phyloP scores from a whole-genome alignment of 2,888 invertebrate genomes.

The Vesta saturnalis region DNA sequence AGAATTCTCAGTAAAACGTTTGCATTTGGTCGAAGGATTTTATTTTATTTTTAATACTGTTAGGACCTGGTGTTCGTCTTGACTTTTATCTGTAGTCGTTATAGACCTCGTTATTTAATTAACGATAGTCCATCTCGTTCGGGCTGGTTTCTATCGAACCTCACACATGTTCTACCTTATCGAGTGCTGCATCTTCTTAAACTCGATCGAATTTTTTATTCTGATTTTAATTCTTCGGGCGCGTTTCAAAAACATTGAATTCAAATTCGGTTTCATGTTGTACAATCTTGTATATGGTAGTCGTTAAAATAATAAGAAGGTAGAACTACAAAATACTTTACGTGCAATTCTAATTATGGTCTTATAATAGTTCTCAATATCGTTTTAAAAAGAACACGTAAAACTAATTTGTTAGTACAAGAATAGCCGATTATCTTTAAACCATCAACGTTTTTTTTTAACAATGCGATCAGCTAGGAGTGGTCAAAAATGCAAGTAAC shows the following conservation, averaged over 20 bases:
- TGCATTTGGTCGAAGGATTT: constrained; percentile 21
- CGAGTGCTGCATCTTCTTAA: constrained; percentile 58
- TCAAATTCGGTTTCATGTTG: constrained; percentile 23
- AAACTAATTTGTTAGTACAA: constrained; percentile 26
- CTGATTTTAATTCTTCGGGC: constrained; percentile 31
- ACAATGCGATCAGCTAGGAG: constrained; percentile 43
- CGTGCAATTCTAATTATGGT: constrained; percentile 9
- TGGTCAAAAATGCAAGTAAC: constrained; percentile 60
- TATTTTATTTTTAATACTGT: constrained; percentile 35
- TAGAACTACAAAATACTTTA: neutral
- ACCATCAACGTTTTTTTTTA: constrained; percentile 30
- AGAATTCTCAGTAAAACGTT: constrained; percentile 29
- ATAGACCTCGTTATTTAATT: constrained; percentile 62
- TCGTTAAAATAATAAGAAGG: neutral
- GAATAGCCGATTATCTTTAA: constrained; percentile 20
- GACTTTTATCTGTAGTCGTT: constrained; percentile 53
- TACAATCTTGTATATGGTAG: constrained; percentile 11
- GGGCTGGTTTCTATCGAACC: constrained; percentile 60
- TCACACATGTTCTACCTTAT: constrained; percentile 61
- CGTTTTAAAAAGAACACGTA: constrained; percentile 2
- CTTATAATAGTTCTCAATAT: neutral
- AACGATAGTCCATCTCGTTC: constrained; percentile 58
- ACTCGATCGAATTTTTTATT: constrained; percentile 38
- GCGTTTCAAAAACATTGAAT: constrained; percentile 32
- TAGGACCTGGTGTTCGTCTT: constrained; percentile 55